phyloP scores from a whole-genome alignment of 1,140 invertebrate genomes.

The Condylostylus longicornis region DNA sequence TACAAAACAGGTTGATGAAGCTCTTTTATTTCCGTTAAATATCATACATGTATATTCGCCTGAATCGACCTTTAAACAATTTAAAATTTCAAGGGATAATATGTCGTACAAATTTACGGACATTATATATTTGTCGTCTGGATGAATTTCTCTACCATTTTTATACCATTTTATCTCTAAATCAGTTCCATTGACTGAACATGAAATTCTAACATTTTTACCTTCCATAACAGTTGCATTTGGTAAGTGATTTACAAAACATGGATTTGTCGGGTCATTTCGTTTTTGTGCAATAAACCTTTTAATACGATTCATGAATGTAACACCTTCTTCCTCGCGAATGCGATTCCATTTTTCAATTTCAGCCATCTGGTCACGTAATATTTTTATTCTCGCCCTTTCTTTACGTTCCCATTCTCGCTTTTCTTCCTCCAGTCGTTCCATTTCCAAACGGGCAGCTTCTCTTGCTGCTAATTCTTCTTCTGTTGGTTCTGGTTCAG shows the following conservation, averaged over 20 bases:
- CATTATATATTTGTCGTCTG: conserved; percentile 37
- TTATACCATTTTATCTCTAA: conserved; percentile 65
- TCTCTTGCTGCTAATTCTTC: conserved; percentile 8
- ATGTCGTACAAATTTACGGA: conserved; percentile 44
- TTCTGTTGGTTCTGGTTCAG: conserved; percentile 10
- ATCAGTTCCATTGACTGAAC: conserved; percentile 61
- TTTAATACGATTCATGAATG: not conserved
- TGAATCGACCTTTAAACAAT: conserved; percentile 41
- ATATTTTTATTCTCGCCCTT: conserved; percentile 4
- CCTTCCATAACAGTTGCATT: conserved; percentile 53
- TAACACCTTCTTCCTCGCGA: not conserved
- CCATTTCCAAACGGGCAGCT: conserved; percentile 5
- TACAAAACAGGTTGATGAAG: conserved; percentile 39
- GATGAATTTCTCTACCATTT: conserved; percentile 41
- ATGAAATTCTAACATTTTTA: conserved; percentile 58
- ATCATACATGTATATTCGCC: conserved; percentile 57
- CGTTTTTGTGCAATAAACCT: conserved; percentile 4
- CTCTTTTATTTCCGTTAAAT: conserved; percentile 48
- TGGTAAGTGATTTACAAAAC: conserved; percentile 40
- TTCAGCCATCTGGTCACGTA: conserved; percentile 3
- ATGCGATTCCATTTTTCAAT: not conserved
- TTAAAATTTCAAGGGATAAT: conserved; percentile 51
- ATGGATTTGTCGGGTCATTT: not conserved
- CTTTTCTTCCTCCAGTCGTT: conserved; percentile 11
- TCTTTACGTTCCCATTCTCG: conserved; percentile 8